phyloP scores from a whole-genome alignment of 2,113 vertebrate genomes.

The Podilymbus podiceps region DNA sequence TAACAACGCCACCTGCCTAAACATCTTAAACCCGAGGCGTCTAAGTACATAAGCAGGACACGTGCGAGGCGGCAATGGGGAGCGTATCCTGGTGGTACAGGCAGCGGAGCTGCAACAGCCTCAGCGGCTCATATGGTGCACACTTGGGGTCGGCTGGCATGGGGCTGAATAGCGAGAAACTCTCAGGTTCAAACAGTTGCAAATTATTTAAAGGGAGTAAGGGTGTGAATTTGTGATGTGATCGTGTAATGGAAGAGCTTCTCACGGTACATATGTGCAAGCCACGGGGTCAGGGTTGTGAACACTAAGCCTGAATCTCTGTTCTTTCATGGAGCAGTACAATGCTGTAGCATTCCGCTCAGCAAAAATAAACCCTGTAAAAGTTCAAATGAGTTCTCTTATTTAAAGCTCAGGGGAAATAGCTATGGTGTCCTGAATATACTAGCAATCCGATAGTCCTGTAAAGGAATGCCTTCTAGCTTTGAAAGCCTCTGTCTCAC shows the following conservation, averaged over 20 bases:
- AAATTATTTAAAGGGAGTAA: neutral
- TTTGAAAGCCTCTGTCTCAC: neutral
- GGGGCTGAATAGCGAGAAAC: neutral
- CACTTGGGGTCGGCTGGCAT: neutral
- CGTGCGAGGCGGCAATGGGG: neutral
- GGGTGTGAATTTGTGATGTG: constrained; percentile 29
- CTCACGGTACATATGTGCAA: neutral
- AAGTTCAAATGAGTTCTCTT: neutral
- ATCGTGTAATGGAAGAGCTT: neutral
- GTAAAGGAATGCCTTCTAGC: neutral
- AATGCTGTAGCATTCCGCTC: neutral
- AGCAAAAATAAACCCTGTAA: neutral
- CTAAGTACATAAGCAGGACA: neutral
- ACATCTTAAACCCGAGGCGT: constrained; percentile 2
- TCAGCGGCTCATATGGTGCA: neutral
- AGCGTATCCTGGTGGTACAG: neutral
- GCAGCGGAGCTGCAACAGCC: neutral
- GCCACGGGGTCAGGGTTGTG: neutral
- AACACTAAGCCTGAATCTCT: neutral
- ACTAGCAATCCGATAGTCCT: neutral
- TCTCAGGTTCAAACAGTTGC: neutral
- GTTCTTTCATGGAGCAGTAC: neutral
- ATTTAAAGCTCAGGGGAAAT: neutral
- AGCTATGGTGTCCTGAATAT: neutral
- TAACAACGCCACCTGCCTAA: constrained; percentile 60